Evolutionary conservation across 2,888 invertebrate species (phyloP).

Genomic region (Rhagophthalmus giganteus): DNA sequence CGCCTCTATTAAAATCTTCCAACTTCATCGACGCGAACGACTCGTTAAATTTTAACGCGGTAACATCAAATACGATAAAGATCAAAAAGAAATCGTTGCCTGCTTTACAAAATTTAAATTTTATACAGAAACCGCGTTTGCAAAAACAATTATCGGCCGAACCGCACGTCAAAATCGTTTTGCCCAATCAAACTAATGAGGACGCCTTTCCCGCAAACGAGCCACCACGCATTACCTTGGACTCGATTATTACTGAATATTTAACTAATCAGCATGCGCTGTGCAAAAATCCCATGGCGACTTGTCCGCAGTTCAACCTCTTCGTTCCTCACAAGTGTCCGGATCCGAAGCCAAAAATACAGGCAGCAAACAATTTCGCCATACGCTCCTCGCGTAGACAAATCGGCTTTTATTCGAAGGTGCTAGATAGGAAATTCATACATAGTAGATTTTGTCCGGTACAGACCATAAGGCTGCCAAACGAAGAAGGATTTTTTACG

Average conservation of each 20-base stretch:
- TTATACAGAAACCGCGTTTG: constrained; percentile 48
- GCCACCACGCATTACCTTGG: constrained; percentile 67
- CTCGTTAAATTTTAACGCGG: constrained; percentile 28
- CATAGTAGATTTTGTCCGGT: constrained; percentile 81
- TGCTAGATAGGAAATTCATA: constrained; percentile 78
- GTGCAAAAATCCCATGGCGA: constrained; percentile 96
- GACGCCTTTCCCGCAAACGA: constrained; percentile 42
- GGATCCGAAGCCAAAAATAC: constrained; percentile 72
- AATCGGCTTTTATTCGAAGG: constrained; percentile 61
- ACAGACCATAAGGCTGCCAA: constrained; percentile 69
- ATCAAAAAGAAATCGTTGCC: constrained; percentile 40
- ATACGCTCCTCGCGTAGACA: constrained; percentile 63
- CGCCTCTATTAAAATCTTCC: constrained; percentile 27
- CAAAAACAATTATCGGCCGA: constrained; percentile 59
- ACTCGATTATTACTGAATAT: constrained; percentile 95
- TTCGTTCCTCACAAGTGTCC: constrained; percentile 96
- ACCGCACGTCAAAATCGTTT: constrained; percentile 41
- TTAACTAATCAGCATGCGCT: constrained; percentile 96
- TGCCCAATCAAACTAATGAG: constrained; percentile 33
- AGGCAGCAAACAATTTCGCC: constrained; percentile 72
- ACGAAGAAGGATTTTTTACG: constrained; percentile 75
- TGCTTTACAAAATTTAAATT: constrained; percentile 29
- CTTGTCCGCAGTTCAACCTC: constrained; percentile 94
- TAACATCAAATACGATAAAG: constrained; percentile 37
- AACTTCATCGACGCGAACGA: constrained; percentile 11